Base-by-base conservation (phyloP, 2,113 vertebrate genomes). In the Macquaria australasica region DNA sequence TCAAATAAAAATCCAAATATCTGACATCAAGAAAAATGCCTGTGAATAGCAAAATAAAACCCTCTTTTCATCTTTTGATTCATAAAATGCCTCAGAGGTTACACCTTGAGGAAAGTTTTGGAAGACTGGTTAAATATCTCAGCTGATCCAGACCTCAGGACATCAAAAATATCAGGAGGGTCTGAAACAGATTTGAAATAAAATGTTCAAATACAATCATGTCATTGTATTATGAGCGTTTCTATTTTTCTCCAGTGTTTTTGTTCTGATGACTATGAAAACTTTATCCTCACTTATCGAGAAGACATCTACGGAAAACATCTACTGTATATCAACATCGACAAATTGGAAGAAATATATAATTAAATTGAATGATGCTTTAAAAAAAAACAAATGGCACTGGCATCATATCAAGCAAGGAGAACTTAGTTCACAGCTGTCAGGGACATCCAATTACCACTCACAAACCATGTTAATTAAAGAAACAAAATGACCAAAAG, bases 1-100 rank as follows among this genome's bases (percentile, higher is more conserved):
- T 81, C 41, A 59, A 71, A 59, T 73, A 76, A 68, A 79, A 77
- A 55, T 72, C 74, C 74, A 64, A 63, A 81, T 63, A 60, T 73
- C 55, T 64, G 70, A 79, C 50, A 70, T 77, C 4, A 37, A 73
- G 63, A 84, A 56, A 85, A 59, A 72, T 14, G n/a, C 25, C 43
- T 7, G 9, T 66, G 8, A 60, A 45, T 50, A 41, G 20, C 28
- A 51, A 48, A n/a, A 72, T 34, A 41, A 81, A 81, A 77, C 15
- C 43, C 3, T 55, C 6, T 64, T 77, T 73, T 82, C 21, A 77
- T 73, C n/a, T 50, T 72, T 28, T 77, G 37, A 77, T 60, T 79
- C 31, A 68, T 68, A 62, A 77, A 82, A 82, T 2, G 21, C 31
- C 18, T 25, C 10, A 71, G 23, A 51, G 21, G 45, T 67, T 60